Conservation (phyloP, 2,113 vertebrate species). For the Gadus chalcogrammus region DNA sequence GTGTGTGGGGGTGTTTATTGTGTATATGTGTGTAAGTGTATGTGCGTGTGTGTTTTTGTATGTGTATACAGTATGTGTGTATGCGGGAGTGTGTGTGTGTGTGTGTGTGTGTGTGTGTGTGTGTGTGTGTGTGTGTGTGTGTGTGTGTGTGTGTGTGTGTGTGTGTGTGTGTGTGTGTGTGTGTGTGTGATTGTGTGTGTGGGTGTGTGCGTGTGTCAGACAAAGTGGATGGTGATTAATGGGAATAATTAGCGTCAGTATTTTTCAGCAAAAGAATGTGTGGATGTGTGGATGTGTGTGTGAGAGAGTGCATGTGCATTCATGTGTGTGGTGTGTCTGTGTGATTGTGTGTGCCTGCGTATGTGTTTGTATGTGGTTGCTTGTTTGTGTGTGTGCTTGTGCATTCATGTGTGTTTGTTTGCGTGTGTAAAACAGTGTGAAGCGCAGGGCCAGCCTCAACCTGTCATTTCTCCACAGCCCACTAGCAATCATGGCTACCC, state of each 20-base stretch:
- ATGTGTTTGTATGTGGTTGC: constrained; percentile 7
- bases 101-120: constrained; percentile 19
- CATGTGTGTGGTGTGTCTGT: background rate
- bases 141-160: constrained; percentile 29
- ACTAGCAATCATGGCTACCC: constrained; percentile 39
- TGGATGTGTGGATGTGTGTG: constrained; percentile 22
- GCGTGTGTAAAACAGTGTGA: constrained; percentile 3
- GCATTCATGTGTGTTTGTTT: constrained; percentile 1
- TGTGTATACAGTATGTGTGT: constrained; percentile 23
- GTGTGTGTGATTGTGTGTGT: constrained; percentile 28
- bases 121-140: constrained; percentile 20
- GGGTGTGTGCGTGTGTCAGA: constrained; percentile 48
- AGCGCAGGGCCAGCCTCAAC: constrained; percentile 22
- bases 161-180: constrained; percentile 29
- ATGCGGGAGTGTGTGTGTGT: constrained; percentile 28
- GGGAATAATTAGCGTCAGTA: constrained; percentile 61
- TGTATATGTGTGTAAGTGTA: constrained; percentile 24
- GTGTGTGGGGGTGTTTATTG: constrained; percentile 23
- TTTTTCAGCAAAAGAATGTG: constrained; percentile 39
- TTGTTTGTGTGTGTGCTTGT: constrained; percentile 13
- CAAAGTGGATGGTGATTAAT: constrained; percentile 48
- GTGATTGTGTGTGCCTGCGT: constrained; percentile 2
- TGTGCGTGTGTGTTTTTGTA: constrained; percentile 26
- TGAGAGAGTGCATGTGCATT: constrained; percentile 12
- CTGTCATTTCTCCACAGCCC: constrained; percentile 54